Evolutionary conservation across 2,797 vertebrate species (phyloP), one percentile per base, ranked within the genome.

Genomic region (Vireo griseus): DNA sequence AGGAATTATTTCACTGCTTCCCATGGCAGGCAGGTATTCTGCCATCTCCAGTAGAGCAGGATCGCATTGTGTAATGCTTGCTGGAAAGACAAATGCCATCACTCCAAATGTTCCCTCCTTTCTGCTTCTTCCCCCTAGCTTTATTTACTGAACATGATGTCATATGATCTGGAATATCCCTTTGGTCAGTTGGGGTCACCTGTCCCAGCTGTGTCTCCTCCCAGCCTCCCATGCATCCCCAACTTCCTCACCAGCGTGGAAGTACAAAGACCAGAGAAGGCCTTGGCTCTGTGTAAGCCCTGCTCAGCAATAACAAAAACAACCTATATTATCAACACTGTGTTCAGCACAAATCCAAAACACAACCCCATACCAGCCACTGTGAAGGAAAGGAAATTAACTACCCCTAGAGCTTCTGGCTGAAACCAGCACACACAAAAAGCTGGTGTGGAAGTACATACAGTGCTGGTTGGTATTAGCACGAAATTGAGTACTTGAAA

Each of bases 11-110:
- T 85, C 8, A 10, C 45, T 52, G 8, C 13, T 59, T 67, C n/a
- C 28, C 8, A 5, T 24, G 28, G 15, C n/a, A 45, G 45, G 18
- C 37, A 75, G 15, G 18, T 28, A 8, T 24, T 59, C 44, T 48
- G 37, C 37, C 18, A 6, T 74, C 21, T 66, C 26, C 20, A 28
- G 33, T 16, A 40, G 29, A 25, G 24, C 48, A 25, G 11, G 13
- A 20, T 9, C 3, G 7, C 13, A 14, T 37, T 9, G 7, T 6
- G 8, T 25, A 45, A 25, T 1, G 2, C 28, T 52, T 45, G 1
- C 25, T 54, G 42, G 35, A 3, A 5, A 47, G 28, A 72, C 24
- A 55, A 65, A 45, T 1, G 0, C 7, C n/a, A 31, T 51, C 16
- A 13, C 47, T 69, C n/a, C 47, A 61, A 76, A 33, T 33, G 7